phyloP scores from a whole-genome alignment of 2,797 vertebrate species.

The Percopsis omiscomaycus region DNA sequence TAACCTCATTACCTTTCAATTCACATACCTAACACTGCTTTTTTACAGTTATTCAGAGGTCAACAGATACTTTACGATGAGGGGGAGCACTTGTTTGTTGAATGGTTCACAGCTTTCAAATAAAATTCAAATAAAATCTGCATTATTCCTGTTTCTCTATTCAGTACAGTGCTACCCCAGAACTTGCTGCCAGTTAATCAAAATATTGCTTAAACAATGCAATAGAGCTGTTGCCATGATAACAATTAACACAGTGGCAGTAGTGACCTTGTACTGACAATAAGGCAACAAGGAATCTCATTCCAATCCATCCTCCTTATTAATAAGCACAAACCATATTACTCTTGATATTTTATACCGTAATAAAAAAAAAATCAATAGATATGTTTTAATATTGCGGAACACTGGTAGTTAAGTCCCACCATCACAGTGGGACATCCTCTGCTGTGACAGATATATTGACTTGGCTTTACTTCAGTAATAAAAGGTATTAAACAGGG shows the following conservation, averaged over 20 bases:
- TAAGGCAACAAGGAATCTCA: no score
- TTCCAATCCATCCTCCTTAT: no score
- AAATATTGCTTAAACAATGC: no score
- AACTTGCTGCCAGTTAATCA: background rate
- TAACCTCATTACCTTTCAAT: constrained; percentile 14
- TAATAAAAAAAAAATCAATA: background rate
- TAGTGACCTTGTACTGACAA: no score
- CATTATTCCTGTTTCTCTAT: constrained; percentile 4
- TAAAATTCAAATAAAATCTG: constrained; percentile 18
- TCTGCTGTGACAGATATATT: constrained; percentile 49
- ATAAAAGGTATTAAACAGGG: constrained; percentile 63
- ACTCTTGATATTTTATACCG: constrained; percentile 4
- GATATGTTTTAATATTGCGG: constrained; percentile 2
- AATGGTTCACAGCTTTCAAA: constrained; percentile 7
- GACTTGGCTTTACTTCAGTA: constrained; percentile 59
- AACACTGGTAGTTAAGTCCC: constrained; percentile 12
- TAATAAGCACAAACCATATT: no score
- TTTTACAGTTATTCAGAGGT: constrained; percentile 40
- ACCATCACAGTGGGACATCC: constrained; percentile 42
- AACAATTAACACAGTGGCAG: no score
- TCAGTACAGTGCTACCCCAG: constrained; percentile 5
- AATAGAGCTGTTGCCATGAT: no score
- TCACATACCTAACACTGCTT: constrained; percentile 43
- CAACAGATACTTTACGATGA: constrained; percentile 10
- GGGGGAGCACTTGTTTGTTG: constrained; percentile 2